A percentile compares a stretch with the other conserved stretches of the same genome.
These are phyloP conservation scores for Ichneumoninae sp. DNA, from an alignment of 2,888 invertebrate species.

Conservation along the genomic window DNA sequence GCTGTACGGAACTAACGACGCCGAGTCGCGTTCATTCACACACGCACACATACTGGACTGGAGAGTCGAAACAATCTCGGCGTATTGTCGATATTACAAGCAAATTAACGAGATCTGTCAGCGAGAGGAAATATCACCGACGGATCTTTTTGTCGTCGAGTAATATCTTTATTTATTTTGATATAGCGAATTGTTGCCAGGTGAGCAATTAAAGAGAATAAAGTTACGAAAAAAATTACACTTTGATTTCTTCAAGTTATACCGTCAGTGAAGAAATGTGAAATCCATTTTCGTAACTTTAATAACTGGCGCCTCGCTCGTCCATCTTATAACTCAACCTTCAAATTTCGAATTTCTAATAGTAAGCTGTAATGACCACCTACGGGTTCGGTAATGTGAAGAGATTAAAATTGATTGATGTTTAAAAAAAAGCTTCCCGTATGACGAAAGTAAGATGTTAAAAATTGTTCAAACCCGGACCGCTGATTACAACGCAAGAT, in stretches of 20 bases:
- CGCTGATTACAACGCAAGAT: conserved; percentile 2
- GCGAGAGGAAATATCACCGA: too few relatives aligned
- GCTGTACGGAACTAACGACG: conserved; percentile 2
- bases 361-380: too few relatives aligned
- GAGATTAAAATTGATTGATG: not conserved
- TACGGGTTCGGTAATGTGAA: too few relatives aligned
- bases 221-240: not conserved
- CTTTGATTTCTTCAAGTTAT: conserved; percentile 37
- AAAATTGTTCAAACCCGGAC: not conserved
- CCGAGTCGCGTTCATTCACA: not conserved
- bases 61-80: conserved; percentile 5
- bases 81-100: not conserved
- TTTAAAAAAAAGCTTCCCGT: not conserved
- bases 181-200: too few relatives aligned
- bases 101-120: not conserved
- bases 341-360: not conserved
- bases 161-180: too few relatives aligned
- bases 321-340: not conserved
- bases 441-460: not conserved
- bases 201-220: too few relatives aligned
- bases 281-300: conserved; percentile 11
- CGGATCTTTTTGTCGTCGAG: too few relatives aligned
- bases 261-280: conserved; percentile 3
- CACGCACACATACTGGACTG: not conserved
- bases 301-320: not conserved